A percentile compares a stretch with the other conserved stretches of the same genome.
Conservation (phyloP, 2,888 invertebrate genomes). For the Drosophila pseudotalamancana region DNA sequence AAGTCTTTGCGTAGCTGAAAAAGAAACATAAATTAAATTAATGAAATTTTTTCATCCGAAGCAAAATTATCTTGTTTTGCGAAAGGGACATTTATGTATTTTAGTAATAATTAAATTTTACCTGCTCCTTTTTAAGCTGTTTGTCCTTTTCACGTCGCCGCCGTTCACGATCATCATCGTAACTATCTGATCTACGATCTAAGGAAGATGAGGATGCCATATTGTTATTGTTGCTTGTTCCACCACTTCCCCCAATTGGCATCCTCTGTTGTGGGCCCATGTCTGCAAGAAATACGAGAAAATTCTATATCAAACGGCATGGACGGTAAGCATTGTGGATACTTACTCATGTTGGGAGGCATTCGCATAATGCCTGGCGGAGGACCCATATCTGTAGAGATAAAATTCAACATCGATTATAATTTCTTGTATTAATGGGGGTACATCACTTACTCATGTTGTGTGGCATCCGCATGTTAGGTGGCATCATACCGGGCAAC, state of each 20-base stretch:
- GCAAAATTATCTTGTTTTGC: too few species aligned
- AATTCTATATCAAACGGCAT: neutral
- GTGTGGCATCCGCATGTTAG: constrained; percentile 68
- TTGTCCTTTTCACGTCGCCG: constrained; percentile 84
- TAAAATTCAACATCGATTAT: neutral
- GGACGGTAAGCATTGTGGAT: too few species aligned
- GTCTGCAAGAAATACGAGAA: constrained; percentile 47
- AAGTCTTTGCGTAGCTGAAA: constrained; percentile 94
- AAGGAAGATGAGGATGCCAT: constrained; percentile 34
- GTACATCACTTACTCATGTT: constrained; percentile 67
- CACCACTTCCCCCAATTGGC: constrained; percentile 44
- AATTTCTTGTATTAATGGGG: neutral
- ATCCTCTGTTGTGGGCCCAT: constrained; percentile 78
- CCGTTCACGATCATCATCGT: constrained; percentile 67
- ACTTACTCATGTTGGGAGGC: constrained; percentile 52
- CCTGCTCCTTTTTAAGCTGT: constrained; percentile 85
- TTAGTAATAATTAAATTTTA: too few species aligned
- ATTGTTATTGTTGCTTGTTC: constrained; percentile 38
- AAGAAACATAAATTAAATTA: neutral
- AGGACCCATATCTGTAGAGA: constrained; percentile 71
- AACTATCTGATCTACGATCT: constrained; percentile 54
- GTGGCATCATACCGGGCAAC: constrained; percentile 72
- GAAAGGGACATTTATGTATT: too few species aligned
- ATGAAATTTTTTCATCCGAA: too few species aligned
- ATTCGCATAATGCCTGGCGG: constrained; percentile 77